Percentiles rank a stretch among this genome's conserved stretches.
phyloP scores from a whole-genome alignment of 2,888 invertebrate species.

The Augochlorella aurata region DNA sequence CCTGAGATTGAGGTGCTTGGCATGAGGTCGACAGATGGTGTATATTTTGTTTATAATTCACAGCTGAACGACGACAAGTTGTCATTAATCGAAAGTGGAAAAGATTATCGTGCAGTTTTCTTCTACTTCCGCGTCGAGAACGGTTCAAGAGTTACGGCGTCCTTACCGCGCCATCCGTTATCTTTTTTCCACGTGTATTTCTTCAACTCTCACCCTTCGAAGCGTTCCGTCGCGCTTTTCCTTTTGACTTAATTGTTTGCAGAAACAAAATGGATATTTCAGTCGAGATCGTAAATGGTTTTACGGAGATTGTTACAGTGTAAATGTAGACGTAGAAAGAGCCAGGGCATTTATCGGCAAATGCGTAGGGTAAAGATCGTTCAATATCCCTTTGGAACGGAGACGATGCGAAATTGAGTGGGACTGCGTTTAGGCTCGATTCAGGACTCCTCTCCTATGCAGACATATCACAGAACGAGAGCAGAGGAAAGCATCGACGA shows the following conservation, averaged over 20 bases:
- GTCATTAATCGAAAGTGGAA: slow-evolving; percentile 55
- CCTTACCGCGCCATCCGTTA: neutral
- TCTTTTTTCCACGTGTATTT: neutral
- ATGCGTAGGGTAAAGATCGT: slow-evolving; percentile 15
- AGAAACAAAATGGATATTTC: too few relatives aligned
- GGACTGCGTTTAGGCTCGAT: slow-evolving; percentile 57
- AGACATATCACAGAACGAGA: slow-evolving; percentile 39
- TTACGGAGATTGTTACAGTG: neutral
- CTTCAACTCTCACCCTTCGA: neutral
- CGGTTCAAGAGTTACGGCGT: neutral
- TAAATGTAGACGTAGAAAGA: neutral
- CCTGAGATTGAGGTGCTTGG: slow-evolving; percentile 60
- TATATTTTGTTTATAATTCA: slow-evolving; percentile 45
- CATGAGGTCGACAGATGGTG: slow-evolving; percentile 65
- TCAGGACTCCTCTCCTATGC: slow-evolving; percentile 30
- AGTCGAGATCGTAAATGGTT: too few relatives aligned
- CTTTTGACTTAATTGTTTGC: neutral
- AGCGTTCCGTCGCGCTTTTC: neutral
- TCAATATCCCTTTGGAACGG: slow-evolving; percentile 34
- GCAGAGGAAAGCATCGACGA: slow-evolving; percentile 60
- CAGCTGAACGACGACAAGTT: slow-evolving; percentile 43
- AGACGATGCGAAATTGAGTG: slow-evolving; percentile 56
- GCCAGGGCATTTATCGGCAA: neutral
- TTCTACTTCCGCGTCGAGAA: slow-evolving; percentile 16
- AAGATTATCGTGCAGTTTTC: slow-evolving; percentile 56